Conservation (phyloP, 2,113 vertebrate species). For the Alectura lathami region DNA sequence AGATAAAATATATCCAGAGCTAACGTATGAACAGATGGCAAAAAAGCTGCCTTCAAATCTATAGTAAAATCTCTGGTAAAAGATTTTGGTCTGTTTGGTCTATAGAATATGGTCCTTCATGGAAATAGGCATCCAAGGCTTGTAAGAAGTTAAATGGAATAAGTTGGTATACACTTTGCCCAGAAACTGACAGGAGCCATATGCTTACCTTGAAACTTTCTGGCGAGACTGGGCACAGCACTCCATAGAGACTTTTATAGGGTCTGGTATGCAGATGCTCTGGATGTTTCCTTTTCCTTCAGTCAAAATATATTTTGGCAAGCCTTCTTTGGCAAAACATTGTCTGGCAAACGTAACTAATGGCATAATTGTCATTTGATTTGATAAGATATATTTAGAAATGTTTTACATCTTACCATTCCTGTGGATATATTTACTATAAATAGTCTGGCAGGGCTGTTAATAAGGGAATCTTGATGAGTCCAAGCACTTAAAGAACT, state of each 20-base stretch:
- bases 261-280: conserved; percentile 31
- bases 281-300: conserved; percentile 50
- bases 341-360: conserved; percentile 47
- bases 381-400: conserved; percentile 62
- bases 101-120: not conserved
- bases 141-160: not conserved
- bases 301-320: conserved; percentile 46
- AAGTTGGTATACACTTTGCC: not conserved
- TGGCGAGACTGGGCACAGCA: conserved; percentile 40
- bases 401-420: conserved; percentile 28
- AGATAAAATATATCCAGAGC: not conserved
- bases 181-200: not conserved
- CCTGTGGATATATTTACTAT: conserved; percentile 22
- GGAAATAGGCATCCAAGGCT: not conserved
- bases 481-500: conserved; percentile 16
- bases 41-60: not conserved
- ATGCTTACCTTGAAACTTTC: conserved; percentile 61
- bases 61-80: not conserved
- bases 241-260: conserved; percentile 63
- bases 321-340: conserved; percentile 48
- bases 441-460: conserved; percentile 39
- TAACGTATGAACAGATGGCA: not conserved
- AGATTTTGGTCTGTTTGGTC: too few species aligned
- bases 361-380: conserved; percentile 52
- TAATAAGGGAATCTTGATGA: conserved; percentile 20